A percentile compares a stretch with the other conserved stretches of the same genome.
phyloP scores from a whole-genome alignment of 2,888 invertebrate genomes.

The Cataglyphis cursor region DNA sequence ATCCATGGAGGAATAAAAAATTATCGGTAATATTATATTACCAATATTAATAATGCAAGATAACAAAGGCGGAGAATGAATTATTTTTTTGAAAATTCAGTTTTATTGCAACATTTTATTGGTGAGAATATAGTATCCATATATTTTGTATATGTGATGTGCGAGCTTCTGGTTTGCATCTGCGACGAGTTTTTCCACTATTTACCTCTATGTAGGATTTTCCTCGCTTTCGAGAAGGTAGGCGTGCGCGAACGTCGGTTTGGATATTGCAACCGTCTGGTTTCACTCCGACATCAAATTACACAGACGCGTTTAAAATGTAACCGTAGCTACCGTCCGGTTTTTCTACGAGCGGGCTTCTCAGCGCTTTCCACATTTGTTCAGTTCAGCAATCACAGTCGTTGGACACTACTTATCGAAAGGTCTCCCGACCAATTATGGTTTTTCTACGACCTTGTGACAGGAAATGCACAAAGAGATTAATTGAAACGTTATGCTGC shows the following conservation, averaged over 20 bases:
- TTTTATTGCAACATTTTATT: not conserved
- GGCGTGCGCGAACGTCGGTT: slow-evolving; percentile 21
- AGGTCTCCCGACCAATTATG: slow-evolving; percentile 52
- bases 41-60: not conserved
- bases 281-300: slow-evolving; percentile 57
- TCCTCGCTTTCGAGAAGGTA: slow-evolving; percentile 26
- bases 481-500: slow-evolving; percentile 37
- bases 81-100: not conserved
- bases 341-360: slow-evolving; percentile 15
- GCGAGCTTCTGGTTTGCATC: slow-evolving; percentile 65
- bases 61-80: not conserved
- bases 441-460: slow-evolving; percentile 50
- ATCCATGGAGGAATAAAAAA: not conserved
- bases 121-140: not conserved
- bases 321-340: slow-evolving; percentile 11
- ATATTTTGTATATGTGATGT: slow-evolving; percentile 49
- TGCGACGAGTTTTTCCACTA: slow-evolving; percentile 43
- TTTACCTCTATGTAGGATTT: slow-evolving; percentile 58
- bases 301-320: slow-evolving; percentile 43
- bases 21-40: not conserved
- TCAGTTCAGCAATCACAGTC: slow-evolving; percentile 39
- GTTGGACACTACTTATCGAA: slow-evolving; percentile 58
- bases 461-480: slow-evolving; percentile 50
- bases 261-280: slow-evolving; percentile 25
- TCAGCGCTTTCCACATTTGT: slow-evolving; percentile 55